Conservation (phyloP, 1,140 invertebrate species). For the Hormaphis cornu region DNA sequence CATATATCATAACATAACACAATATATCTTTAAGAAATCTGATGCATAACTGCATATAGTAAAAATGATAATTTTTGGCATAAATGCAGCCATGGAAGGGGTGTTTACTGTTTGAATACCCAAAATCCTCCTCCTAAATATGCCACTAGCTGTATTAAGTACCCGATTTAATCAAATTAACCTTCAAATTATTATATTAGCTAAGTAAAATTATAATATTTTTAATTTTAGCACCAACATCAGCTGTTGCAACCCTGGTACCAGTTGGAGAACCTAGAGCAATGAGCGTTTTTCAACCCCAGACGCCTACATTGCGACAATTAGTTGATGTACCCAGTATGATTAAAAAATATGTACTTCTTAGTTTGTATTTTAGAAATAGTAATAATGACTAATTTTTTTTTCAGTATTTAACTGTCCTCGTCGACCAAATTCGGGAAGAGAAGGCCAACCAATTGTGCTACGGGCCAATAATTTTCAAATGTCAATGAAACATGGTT, state of each 20-base stretch:
- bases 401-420: constrained; percentile 70
- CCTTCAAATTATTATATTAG: no score
- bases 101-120: no score
- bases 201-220: neutral
- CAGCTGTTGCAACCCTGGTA: constrained; percentile 41
- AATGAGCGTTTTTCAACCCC: constrained; percentile 41
- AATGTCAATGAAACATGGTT: constrained; percentile 97
- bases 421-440: constrained; percentile 79
- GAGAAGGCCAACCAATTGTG: constrained; percentile 88
- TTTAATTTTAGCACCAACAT: constrained; percentile 37
- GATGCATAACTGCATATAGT: no score
- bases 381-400: neutral
- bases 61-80: no score
- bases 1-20: no score
- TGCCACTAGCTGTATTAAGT: no score
- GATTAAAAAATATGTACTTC: constrained; percentile 12
- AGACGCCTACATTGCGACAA: constrained; percentile 40
- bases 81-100: no score
- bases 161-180: no score
- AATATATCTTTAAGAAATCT: no score
- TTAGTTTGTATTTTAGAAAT: neutral
- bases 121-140: no score
- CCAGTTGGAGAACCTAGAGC: constrained; percentile 43
- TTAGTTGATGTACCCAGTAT: constrained; percentile 45
- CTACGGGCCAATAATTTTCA: constrained; percentile 98